These are phyloP conservation scores for Tetraneura akinire DNA, from an alignment of 1,140 invertebrate genomes.

Conservation along the genomic window DNA sequence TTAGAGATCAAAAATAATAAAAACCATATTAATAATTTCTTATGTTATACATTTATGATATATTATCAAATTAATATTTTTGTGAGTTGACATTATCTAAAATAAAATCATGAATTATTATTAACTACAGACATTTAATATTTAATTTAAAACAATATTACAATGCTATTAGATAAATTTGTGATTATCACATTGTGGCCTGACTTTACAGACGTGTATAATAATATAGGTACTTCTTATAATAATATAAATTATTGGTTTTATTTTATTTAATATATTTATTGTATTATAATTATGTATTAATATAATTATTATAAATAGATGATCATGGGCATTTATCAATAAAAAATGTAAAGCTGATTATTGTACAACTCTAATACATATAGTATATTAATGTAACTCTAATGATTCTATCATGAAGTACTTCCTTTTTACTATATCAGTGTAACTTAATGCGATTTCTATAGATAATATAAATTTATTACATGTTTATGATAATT, in stretches of 20 bases:
- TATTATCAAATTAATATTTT: background rate
- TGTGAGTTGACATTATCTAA: background rate
- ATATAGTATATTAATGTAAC: background rate
- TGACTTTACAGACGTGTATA: background rate
- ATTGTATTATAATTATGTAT: too few species aligned
- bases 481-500: too few species aligned
- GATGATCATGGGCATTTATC: too few species aligned
- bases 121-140: background rate
- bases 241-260: background rate
- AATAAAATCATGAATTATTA: background rate
- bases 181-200: background rate
- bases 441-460: too few species aligned
- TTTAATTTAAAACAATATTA: conserved; percentile 13
- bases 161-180: background rate
- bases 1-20: background rate
- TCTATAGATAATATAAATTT: too few species aligned
- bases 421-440: background rate
- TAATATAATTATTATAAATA: too few species aligned
- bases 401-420: background rate
- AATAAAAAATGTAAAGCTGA: background rate
- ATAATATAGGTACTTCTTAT: background rate
- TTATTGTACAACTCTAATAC: too few species aligned
- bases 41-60: background rate
- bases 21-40: background rate
- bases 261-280: background rate